Percentiles rank a stretch among this genome's conserved stretches.
These are phyloP conservation scores for Callorhinus ursinus DNA, from an alignment of 2,113 vertebrate genomes.

Conservation along the genomic window DNA sequence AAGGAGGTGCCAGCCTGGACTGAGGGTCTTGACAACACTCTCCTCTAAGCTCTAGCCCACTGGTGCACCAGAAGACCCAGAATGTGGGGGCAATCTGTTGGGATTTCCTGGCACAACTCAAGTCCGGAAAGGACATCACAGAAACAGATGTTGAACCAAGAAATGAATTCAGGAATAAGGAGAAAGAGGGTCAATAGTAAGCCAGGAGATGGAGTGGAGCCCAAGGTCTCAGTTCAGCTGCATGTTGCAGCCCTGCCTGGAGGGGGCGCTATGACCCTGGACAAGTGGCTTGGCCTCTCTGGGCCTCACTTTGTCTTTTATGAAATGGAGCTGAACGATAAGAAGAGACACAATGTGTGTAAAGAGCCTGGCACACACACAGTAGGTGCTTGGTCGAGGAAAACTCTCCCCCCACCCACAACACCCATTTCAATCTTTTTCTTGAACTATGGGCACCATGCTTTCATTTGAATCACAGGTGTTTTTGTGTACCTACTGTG, in stretches of 20 bases:
- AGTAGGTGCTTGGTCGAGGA: fast-evolving
- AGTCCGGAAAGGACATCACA: neutral
- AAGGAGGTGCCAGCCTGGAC: neutral
- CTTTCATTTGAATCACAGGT: neutral
- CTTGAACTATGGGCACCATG: neutral
- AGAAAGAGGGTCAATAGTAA: neutral
- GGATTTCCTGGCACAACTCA: neutral
- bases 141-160: neutral
- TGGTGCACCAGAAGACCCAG: neutral
- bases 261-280: neutral
- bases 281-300: neutral
- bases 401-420: no score
- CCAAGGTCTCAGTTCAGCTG: neutral
- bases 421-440: neutral
- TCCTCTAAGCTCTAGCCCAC: neutral
- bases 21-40: neutral
- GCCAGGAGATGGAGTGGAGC: neutral
- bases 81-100: neutral
- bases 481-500: neutral
- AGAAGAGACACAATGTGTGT: neutral
- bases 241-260: neutral
- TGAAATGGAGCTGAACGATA: neutral
- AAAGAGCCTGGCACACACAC: neutral
- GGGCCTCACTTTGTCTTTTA: neutral
- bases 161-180: neutral